A percentile compares a stretch with the other conserved stretches of the same genome.
Evolutionary conservation across 2,888 invertebrate genomes (phyloP).

Genomic region (Charanyca ferruginea): DNA sequence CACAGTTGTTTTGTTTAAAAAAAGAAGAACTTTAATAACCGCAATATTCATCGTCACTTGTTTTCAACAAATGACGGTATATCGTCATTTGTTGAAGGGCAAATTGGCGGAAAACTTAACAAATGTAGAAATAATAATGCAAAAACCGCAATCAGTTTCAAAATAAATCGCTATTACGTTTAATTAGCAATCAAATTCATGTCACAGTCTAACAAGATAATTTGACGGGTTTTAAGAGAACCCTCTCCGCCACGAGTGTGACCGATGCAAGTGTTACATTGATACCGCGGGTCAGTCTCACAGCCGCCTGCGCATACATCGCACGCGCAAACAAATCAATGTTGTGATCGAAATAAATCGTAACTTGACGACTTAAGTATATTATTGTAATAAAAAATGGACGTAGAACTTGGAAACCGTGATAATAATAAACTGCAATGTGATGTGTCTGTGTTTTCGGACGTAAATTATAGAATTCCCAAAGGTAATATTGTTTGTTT

Average conservation of each 20-base stretch:
- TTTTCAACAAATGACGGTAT: too few species aligned
- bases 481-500: slow-evolving; percentile 54
- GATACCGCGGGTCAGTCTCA: slow-evolving; percentile 52
- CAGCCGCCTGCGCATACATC: slow-evolving; percentile 55
- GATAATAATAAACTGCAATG: slow-evolving; percentile 37
- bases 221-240: slow-evolving; percentile 36
- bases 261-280: slow-evolving; percentile 21
- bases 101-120: too few species aligned
- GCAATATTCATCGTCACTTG: too few species aligned
- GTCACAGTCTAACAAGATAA: slow-evolving; percentile 50
- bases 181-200: slow-evolving; percentile 25
- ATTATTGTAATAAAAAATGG: too few species aligned
- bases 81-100: too few species aligned
- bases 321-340: slow-evolving; percentile 51
- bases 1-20: too few species aligned
- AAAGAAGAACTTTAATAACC: too few species aligned
- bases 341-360: slow-evolving; percentile 28
- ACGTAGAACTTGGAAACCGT: slow-evolving; percentile 67
- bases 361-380: slow-evolving; percentile 20
- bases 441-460: slow-evolving; percentile 69
- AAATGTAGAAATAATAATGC: too few species aligned
- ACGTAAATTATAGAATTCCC: slow-evolving; percentile 66
- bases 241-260: slow-evolving; percentile 29
- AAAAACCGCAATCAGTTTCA: neutral
- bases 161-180: neutral